Base-by-base conservation (phyloP, 2,797 vertebrate genomes). In the Neostethus bicornis region DNA sequence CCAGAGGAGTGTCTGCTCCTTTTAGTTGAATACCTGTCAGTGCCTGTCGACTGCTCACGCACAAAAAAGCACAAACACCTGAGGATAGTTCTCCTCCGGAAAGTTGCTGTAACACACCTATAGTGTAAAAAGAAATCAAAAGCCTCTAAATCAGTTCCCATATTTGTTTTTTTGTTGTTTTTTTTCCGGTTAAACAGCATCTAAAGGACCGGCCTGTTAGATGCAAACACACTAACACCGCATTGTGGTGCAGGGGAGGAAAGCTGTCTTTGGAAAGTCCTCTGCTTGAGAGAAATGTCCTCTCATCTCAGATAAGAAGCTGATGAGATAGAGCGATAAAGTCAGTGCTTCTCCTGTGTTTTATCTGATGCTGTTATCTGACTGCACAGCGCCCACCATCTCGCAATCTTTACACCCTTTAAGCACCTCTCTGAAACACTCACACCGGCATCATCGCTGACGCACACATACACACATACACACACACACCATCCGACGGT, bases 241-340 rank as follows among this genome's bases (percentile, higher is more conserved):
- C 78, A 64, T 81, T 81, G 72, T 75, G 83, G 70, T 46, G 76
- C 66, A 74, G 68, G 44, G 77, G 59, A 75, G 78, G 21, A 71
- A 81, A 73, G 66, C 79, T 86, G 90, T 85, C 90, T 91, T 92
- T 91, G 90, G 74, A 90, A 92, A 92, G 89, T 90, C 90, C 90
- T 91, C 87, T 90, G 88, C 78, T 81, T 90, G 80, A 86, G 85
- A 83, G 85, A 85, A 81, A 84, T 68, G 81, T 84, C 79, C 82
- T 70, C 81, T 82, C 87, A 86, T 84, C 85, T 83, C 44, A 84
- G 88, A 90, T 90, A 88, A 90, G 86, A 70, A 77, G 81, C 49
- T 61, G 87, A 91, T 90, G 85, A 89, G 87, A 82, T 84, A 74
- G 60, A 64, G 65, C 66, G 89, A 91, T 91, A 90, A 89, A 80